These are phyloP conservation scores for Xenentodon cancila DNA, from an alignment of 2,797 vertebrate genomes.

Conservation along the genomic window DNA sequence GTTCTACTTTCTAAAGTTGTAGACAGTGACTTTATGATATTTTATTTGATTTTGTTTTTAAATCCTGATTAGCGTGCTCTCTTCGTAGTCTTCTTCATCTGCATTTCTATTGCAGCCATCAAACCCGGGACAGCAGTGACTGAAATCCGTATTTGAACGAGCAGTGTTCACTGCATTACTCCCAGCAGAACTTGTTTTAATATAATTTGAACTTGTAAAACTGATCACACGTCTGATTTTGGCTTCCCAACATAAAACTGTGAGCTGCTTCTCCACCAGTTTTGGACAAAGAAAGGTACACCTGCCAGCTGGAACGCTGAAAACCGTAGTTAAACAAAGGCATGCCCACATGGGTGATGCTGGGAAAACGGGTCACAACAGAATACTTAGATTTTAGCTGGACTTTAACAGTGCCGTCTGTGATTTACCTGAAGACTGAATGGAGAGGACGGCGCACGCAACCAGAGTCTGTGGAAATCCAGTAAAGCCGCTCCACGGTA, in stretches of 20 bases:
- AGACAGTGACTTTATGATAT: background rate
- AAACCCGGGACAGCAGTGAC: background rate
- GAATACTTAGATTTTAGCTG: background rate
- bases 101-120: background rate
- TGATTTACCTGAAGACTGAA: conserved; percentile 21
- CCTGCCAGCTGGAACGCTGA: conserved; percentile 6
- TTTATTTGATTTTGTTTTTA: background rate
- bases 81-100: background rate
- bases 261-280: conserved; percentile 25
- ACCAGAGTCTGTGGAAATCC: conserved; percentile 5
- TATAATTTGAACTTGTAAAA: conserved; percentile 22
- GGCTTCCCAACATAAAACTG: conserved; percentile 11
- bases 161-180: background rate
- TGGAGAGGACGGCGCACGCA: background rate
- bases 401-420: conserved; percentile 7
- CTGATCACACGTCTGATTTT: background rate
- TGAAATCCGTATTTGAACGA: background rate
- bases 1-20: background rate
- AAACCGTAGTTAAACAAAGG: conserved; percentile 17
- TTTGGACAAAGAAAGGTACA: conserved; percentile 39
- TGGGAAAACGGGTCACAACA: conserved; percentile 1
- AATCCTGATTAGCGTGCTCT: conserved; percentile 5
- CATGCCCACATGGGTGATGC: background rate
- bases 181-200: conserved; percentile 12
- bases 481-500: conserved; percentile 12